Evolutionary conservation across 2,888 invertebrate genomes (phyloP).

Genomic region (Anthophora plumipes): DNA sequence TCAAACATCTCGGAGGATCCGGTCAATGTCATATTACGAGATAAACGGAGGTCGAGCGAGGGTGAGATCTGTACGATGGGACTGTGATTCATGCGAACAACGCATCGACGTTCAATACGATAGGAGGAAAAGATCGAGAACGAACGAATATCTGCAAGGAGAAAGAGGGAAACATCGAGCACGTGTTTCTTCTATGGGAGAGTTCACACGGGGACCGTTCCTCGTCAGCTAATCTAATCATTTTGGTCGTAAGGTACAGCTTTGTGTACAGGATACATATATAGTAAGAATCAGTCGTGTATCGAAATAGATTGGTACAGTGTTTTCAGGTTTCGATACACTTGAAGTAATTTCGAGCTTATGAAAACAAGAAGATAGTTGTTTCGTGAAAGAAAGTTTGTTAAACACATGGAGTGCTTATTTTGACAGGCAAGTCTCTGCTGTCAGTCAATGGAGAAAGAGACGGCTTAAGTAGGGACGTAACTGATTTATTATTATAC

Average conservation of each 20-base stretch:
- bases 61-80: constrained; percentile 41
- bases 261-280: constrained; percentile 37
- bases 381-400: too few relatives aligned
- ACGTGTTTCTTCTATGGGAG: constrained; percentile 79
- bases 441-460: too few relatives aligned
- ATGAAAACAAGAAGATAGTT: too few relatives aligned
- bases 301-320: neutral
- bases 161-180: constrained; percentile 70
- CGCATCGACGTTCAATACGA: constrained; percentile 47
- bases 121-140: constrained; percentile 53
- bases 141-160: constrained; percentile 41
- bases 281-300: neutral
- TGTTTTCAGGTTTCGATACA: too few relatives aligned
- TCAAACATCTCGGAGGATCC: constrained; percentile 14
- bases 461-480: too few relatives aligned
- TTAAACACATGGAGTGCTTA: too few relatives aligned
- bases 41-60: constrained; percentile 63
- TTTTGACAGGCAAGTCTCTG: too few relatives aligned
- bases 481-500: too few relatives aligned
- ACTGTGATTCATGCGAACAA: constrained; percentile 72
- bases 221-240: constrained; percentile 77
- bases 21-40: constrained; percentile 57
- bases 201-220: constrained; percentile 78
- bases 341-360: too few relatives aligned
- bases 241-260: constrained; percentile 61